Evolutionary conservation across 2,113 vertebrate species (phyloP).

Genomic region (Abramis brama): DNA sequence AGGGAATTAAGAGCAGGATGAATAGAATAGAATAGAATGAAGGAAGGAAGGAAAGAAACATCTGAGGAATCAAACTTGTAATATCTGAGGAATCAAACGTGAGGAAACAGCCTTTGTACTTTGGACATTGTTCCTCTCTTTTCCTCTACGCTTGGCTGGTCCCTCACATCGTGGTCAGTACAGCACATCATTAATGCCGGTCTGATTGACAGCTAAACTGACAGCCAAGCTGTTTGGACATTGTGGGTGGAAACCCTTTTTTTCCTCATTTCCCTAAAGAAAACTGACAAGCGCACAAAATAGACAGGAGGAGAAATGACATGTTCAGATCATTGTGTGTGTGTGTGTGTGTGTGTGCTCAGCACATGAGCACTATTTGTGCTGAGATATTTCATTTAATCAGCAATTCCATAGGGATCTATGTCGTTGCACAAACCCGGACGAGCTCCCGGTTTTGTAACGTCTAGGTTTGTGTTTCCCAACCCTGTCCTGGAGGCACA

Average conservation of each 20-base stretch:
- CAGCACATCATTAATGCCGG: conserved; percentile 40
- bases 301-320: not conserved
- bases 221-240: conserved; percentile 35
- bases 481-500: not conserved
- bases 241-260: conserved; percentile 30
- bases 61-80: not conserved
- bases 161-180: conserved; percentile 19
- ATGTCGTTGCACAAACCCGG: not conserved
- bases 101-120: not conserved
- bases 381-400: not conserved
- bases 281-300: conserved; percentile 11
- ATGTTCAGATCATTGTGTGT: not conserved
- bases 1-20: not conserved
- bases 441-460: not conserved
- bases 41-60: not conserved
- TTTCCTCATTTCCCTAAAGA: not conserved
- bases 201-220: conserved; percentile 53
- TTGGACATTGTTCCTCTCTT: conserved; percentile 28
- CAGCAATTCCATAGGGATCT: not conserved
- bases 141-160: conserved; percentile 5
- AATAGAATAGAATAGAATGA: not conserved
- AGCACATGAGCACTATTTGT: not conserved
- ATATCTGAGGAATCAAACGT: not conserved
- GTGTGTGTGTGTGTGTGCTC: conserved; percentile 30
- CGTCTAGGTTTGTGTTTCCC: not conserved